Base-by-base conservation (phyloP, 2,888 invertebrate species). In the Tupiocoris notatus region DNA sequence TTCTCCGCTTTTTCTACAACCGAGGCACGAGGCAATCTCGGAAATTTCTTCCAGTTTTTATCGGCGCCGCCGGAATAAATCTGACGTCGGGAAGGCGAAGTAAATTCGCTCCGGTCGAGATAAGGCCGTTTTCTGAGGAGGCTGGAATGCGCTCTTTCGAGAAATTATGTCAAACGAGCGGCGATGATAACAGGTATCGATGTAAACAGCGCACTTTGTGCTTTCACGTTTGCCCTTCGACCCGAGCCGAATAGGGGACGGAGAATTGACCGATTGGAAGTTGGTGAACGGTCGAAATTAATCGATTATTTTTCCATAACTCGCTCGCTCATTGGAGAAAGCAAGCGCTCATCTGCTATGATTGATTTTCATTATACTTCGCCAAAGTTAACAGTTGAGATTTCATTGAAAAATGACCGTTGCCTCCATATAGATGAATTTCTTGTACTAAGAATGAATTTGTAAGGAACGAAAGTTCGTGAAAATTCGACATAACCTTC, bases 11-110 rank as follows among this genome's bases (percentile, higher is more conserved):
- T 39, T 18, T n/a, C 25, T 9, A 17, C 12, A 20, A 20, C 39
- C 23, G 23, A 9, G 25, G 63, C 2, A 24, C 61, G 67, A 7
- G 22, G 67, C 67, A 23, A 57, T 67, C 56, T 56, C 67, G 57
- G 56, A 57, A 67, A 67, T 57, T 67, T 54, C 57, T 57, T 56
- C 57, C 20, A 21, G 21, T 54, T 57, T 67, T 67, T 67, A 67
- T 67, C 67, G 56, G 67, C 54, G 21, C 57, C 67, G 12, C 12
- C 57, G 20, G 21, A 67, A 67, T 67, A 67, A 67, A 67, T 67
- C 67, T 56, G 67, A 20, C 21, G 65, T 12, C 20, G 18, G 21
- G 65, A 65, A 39, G 39, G 65, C 65, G 39, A 39, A 25, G 65
- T 65, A 65, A 65, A 65, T 65, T 65, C 65, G 65, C 25, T 17